Conservation (phyloP, 2,797 vertebrate genomes). For the Sebastolobus altivelis region DNA sequence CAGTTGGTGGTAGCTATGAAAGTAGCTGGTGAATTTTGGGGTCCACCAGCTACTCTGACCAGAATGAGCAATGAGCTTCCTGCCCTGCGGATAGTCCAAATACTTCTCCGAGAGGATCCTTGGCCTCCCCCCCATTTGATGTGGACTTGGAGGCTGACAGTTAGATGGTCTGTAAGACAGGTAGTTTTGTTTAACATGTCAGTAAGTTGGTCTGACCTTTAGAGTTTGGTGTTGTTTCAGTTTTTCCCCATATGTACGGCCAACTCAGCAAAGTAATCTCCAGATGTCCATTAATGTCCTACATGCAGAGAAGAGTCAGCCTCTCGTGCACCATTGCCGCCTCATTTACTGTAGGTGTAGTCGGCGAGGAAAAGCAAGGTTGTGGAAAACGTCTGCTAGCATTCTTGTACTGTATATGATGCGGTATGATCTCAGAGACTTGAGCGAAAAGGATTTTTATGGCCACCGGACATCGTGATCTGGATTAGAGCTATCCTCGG, state of each 20-base stretch:
- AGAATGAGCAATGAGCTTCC: conserved; percentile 51
- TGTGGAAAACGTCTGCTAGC: conserved; percentile 9
- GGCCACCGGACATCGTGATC: conserved; percentile 18
- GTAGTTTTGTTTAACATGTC: conserved; percentile 47
- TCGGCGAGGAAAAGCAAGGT: neutral
- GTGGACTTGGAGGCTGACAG: conserved; percentile 52
- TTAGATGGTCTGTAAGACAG: conserved; percentile 68
- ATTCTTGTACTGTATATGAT: conserved; percentile 28
- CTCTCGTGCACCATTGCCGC: conserved; percentile 1
- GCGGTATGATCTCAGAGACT: conserved; percentile 17
- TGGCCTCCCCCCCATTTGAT: conserved; percentile 50
- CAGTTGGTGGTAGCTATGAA: conserved; percentile 21
- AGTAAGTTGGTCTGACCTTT: conserved; percentile 33
- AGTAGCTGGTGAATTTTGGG: conserved; percentile 38
- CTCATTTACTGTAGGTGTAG: neutral
- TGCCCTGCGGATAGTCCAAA: conserved; percentile 53
- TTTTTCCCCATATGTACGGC: conserved; percentile 1
- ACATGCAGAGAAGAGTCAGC: conserved; percentile 18
- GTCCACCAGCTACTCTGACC: conserved; percentile 32
- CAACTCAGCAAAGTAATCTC: conserved; percentile 15
- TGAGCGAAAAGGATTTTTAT: conserved; percentile 15
- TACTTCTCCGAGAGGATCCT: conserved; percentile 58
- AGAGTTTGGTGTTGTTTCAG: conserved; percentile 32
- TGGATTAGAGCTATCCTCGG: conserved; percentile 10
- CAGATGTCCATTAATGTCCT: neutral